Evolutionary conservation across 2,797 vertebrate species (phyloP), one percentile per base, ranked within the genome.

Genomic region (Catamblyrhynchus diadema): DNA sequence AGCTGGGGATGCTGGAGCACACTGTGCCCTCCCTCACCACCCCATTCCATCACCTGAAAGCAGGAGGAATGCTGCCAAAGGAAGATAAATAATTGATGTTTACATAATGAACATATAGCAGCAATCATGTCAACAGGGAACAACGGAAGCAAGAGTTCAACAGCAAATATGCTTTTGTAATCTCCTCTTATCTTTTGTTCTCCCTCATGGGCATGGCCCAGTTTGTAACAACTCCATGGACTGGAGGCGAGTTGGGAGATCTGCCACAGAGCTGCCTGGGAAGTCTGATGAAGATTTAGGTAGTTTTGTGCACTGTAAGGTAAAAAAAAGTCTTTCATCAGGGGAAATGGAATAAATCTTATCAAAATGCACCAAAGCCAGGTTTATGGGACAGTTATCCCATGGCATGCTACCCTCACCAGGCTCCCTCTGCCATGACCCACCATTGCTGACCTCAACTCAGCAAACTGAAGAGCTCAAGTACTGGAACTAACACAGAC

Each of bases 51-150:
- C 96, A 94, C 79, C 82, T 59, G 45, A 59, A 79, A 96, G 94
- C 8, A 0, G 65, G 56, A 90, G 71, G 57, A 93, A 32, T 14
- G 25, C 71, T 96, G 96, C 96, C 94, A 96, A 65, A 66, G 45
- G 57, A 51, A 93, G 86, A 95, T 95, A 87, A 98, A 87, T 96
- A 96, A 97, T 95, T 88, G 91, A 97, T 95, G 83, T 69, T 95
- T 96, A 97, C 71, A 37, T 88, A 91, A 96, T 83, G 47, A 95
- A 90, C 84, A 71, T 47, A 86, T 15, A 95, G 81, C 41, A 86
- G 81, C 28, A 53, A 37, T 97, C 94, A 30, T 28, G 32, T 94
- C 94, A 93, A 90, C 66, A 44, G 88, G 62, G 79, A 97, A 53
- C 59, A 96, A 94, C 88, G 89, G 94, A 91, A 93, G 91, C 84